Percentiles rank a stretch among this genome's conserved stretches.
Conservation (phyloP, 2,888 invertebrate species). For the Polydrusus cervinus region DNA sequence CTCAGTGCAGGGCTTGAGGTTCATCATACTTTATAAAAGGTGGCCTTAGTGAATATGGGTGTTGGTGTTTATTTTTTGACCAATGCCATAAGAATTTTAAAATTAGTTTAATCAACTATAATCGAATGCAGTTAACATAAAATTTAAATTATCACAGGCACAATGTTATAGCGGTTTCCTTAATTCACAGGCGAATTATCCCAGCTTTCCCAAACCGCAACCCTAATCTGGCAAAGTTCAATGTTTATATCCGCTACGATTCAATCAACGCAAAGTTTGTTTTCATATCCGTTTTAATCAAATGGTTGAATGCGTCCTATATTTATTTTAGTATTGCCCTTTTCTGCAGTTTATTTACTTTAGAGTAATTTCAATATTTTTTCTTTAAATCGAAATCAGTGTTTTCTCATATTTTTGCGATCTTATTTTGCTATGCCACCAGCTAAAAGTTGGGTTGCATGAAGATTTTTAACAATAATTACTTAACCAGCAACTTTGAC, state of each 20-base stretch:
- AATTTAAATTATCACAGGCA: background rate
- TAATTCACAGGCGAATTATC: constrained; percentile 3
- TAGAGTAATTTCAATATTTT: background rate
- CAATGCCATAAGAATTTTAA: too few relatives aligned
- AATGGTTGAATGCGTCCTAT: constrained; percentile 1
- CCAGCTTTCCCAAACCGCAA: constrained; percentile 6
- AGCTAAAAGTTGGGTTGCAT: too few relatives aligned
- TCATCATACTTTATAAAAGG: too few relatives aligned
- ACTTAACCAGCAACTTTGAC: too few relatives aligned
- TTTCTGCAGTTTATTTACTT: background rate
- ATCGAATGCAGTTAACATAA: background rate
- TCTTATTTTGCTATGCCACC: too few relatives aligned
- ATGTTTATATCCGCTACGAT: constrained; percentile 13
- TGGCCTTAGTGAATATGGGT: too few relatives aligned
- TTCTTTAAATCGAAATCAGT: background rate
- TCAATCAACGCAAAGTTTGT: constrained; percentile 16
- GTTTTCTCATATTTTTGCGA: too few relatives aligned
- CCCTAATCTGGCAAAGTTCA: constrained; percentile 9
- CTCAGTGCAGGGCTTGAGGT: too few relatives aligned
- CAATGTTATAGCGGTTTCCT: constrained; percentile 9
- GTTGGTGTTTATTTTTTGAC: too few relatives aligned
- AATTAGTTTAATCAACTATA: too few relatives aligned
- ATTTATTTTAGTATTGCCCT: background rate
- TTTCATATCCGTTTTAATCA: background rate
- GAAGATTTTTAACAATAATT: too few relatives aligned